Conservation (phyloP, 2,797 vertebrate species). For the Coregonus ussuriensis region DNA sequence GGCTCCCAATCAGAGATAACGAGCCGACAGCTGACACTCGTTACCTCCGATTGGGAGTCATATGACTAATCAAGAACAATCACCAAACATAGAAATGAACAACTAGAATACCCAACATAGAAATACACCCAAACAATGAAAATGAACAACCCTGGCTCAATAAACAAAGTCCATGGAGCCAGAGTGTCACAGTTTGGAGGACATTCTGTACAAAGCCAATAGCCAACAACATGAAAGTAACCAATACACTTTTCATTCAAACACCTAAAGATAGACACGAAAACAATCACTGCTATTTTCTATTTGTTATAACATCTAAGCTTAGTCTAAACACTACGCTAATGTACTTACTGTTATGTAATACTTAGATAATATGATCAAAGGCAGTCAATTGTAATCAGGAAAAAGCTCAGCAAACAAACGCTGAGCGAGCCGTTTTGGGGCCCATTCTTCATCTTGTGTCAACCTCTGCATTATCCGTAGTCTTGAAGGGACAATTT, state of each 20-base stretch:
- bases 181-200: too few relatives aligned
- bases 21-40: too few relatives aligned
- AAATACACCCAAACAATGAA: too few relatives aligned
- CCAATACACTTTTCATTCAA: background rate
- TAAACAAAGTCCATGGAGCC: too few relatives aligned
- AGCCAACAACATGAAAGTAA: background rate
- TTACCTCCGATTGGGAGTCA: too few relatives aligned
- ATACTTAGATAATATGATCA: constrained; percentile 17
- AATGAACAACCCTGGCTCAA: too few relatives aligned
- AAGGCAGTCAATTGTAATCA: constrained; percentile 8
- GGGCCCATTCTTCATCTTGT: constrained; percentile 22
- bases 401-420: background rate
- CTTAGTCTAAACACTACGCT: constrained; percentile 4
- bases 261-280: background rate
- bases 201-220: constrained; percentile 11
- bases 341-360: background rate
- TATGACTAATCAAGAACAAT: too few relatives aligned
- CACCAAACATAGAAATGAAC: too few relatives aligned
- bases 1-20: too few relatives aligned
- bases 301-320: background rate
- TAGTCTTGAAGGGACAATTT: constrained; percentile 16
- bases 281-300: background rate
- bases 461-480: constrained; percentile 31
- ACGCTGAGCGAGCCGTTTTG: constrained; percentile 4
- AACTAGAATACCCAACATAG: too few relatives aligned